Percentiles rank a stretch among this genome's conserved stretches.
Evolutionary conservation across 2,113 vertebrate species (phyloP).

Genomic region (Pteruthius melanotis): DNA sequence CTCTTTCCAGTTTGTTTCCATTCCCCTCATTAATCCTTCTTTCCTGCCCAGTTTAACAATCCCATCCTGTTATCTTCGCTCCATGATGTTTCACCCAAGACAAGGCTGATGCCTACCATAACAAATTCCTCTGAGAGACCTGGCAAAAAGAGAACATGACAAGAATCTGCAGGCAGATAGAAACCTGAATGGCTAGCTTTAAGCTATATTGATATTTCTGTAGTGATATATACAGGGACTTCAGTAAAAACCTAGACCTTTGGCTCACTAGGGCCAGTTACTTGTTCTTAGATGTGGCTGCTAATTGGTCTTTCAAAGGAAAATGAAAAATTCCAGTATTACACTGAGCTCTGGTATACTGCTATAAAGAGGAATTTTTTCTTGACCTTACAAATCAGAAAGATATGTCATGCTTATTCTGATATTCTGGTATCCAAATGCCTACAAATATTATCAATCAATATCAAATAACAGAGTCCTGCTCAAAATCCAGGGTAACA

Average conservation of each 20-base stretch:
- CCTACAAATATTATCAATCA: background rate
- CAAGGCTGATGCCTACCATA: background rate
- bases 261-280: background rate
- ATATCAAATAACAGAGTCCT: background rate
- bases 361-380: background rate
- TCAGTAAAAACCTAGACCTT: background rate
- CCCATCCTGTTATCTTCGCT: constrained; percentile 4
- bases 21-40: constrained; percentile 8
- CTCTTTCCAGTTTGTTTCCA: constrained; percentile 21
- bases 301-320: constrained; percentile 13
- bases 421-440: background rate
- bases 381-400: background rate
- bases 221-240: background rate
- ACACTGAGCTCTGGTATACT: background rate
- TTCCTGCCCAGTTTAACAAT: constrained; percentile 14
- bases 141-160: constrained; percentile 7
- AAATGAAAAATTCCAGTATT: background rate
- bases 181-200: background rate
- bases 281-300: constrained; percentile 12
- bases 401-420: background rate
- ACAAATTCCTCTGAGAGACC: background rate
- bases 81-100: background rate
- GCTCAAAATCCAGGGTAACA: background rate
- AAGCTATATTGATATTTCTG: constrained; percentile 42
- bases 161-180: constrained; percentile 31